Conservation (phyloP, 2,113 vertebrate genomes). For the Peromyscus leucopus region DNA sequence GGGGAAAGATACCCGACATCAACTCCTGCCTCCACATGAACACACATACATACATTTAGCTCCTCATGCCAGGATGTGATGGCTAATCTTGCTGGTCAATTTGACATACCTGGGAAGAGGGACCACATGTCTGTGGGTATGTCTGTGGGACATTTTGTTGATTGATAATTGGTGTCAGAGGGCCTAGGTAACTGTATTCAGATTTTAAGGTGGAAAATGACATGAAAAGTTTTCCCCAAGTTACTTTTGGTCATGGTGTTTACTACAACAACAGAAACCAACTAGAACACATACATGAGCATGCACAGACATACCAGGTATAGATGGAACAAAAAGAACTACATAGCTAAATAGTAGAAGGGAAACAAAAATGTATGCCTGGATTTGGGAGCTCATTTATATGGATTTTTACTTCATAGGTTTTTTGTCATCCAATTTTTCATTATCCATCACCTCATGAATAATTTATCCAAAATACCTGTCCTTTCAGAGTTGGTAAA, state of each 20-base stretch:
- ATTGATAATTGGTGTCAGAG: background rate
- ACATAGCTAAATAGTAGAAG: background rate
- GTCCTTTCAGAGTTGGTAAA: background rate
- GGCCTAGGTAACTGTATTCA: too few species aligned
- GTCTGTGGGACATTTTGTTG: background rate
- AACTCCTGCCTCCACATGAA: background rate
- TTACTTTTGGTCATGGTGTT: background rate
- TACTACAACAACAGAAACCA: background rate
- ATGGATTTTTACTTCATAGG: background rate
- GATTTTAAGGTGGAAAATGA: background rate
- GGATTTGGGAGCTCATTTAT: background rate
- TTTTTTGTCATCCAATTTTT: background rate
- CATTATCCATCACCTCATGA: background rate
- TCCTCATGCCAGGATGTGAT: too few species aligned
- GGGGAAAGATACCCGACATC: background rate
- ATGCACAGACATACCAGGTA: too few species aligned
- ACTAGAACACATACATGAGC: background rate
- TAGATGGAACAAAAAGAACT: background rate
- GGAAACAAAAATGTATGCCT: background rate
- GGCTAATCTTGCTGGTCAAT: background rate
- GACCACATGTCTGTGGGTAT: background rate
- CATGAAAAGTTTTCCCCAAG: background rate
- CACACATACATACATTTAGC: background rate
- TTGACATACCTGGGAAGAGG: background rate
- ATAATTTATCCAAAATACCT: background rate